Evolutionary conservation across 2,113 vertebrate species (phyloP).

Genomic region (Macquaria australasica): DNA sequence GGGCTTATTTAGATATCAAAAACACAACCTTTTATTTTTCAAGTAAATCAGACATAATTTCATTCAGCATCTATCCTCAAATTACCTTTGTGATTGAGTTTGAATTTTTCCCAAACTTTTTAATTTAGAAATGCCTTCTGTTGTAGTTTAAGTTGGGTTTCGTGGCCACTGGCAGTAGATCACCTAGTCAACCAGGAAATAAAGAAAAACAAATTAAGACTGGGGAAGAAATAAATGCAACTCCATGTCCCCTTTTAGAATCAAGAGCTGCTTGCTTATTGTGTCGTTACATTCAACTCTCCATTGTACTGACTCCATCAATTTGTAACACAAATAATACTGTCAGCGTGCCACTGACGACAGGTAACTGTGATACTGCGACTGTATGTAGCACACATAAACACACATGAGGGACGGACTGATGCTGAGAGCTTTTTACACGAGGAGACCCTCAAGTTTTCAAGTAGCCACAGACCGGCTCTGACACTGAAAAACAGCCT

Average conservation of each 20-base stretch:
- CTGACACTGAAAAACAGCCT: slow-evolving; percentile 38
- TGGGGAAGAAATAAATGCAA: slow-evolving; percentile 24
- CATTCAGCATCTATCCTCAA: slow-evolving; percentile 40
- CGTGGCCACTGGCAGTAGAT: not conserved
- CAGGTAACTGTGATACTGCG: slow-evolving; percentile 23
- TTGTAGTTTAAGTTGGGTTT: slow-evolving; percentile 44
- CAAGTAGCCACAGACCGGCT: slow-evolving; percentile 56
- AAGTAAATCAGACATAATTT: slow-evolving; percentile 70
- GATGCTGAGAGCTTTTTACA: slow-evolving; percentile 42
- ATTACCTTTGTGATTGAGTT: slow-evolving; percentile 29
- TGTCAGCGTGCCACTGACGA: slow-evolving; percentile 39
- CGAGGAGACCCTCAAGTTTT: slow-evolving; percentile 41
- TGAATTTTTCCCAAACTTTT: slow-evolving; percentile 5
- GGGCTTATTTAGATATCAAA: slow-evolving; percentile 68
- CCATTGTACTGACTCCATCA: slow-evolving; percentile 33
- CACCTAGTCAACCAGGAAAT: not conserved
- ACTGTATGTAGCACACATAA: slow-evolving; percentile 35
- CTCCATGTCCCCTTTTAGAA: slow-evolving; percentile 6
- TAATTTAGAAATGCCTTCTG: slow-evolving; percentile 42
- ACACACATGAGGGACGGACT: slow-evolving; percentile 46
- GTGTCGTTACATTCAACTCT: slow-evolving; percentile 73
- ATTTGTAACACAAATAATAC: slow-evolving; percentile 61
- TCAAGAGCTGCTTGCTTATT: slow-evolving; percentile 43
- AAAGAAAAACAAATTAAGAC: slow-evolving; percentile 27
- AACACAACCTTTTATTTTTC: slow-evolving; percentile 46